Evolutionary conservation across 1,140 invertebrate genomes (phyloP).

Genomic region (Aphaenogaster ashmeadi): DNA sequence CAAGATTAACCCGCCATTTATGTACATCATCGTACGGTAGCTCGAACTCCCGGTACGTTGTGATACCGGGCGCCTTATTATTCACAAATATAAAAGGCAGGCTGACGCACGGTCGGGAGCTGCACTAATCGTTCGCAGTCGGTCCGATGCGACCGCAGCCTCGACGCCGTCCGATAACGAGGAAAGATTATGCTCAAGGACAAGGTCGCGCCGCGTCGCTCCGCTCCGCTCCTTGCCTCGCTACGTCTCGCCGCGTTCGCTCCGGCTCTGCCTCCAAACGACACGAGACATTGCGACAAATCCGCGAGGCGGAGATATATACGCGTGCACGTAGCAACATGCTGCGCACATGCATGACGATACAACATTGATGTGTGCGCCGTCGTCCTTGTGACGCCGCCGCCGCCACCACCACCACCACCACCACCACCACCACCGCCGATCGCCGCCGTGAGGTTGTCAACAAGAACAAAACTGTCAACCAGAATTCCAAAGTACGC

Average conservation of each 20-base stretch:
- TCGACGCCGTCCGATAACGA: conserved; percentile 84
- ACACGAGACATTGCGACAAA: conserved; percentile 70
- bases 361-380: conserved; percentile 47
- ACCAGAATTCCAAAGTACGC: conserved; percentile 42
- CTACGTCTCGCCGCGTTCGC: conserved; percentile 36
- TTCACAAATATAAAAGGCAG: conserved; percentile 74
- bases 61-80: conserved; percentile 59
- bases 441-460: conserved; percentile 24
- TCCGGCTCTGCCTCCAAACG: conserved; percentile 38
- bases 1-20: conserved; percentile 1
- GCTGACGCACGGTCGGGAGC: conserved; percentile 71
- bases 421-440: conserved; percentile 6
- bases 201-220: conserved; percentile 78
- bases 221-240: conserved; percentile 38
- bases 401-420: background rate
- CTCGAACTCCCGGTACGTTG: background rate
- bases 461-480: conserved; percentile 67
- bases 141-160: conserved; percentile 76
- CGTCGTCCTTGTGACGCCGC: conserved; percentile 62
- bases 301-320: conserved; percentile 63
- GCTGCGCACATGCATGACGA: conserved; percentile 56
- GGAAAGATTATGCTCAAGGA: conserved; percentile 86
- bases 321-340: conserved; percentile 44
- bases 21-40: background rate
- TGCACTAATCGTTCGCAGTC: conserved; percentile 69